A percentile compares a stretch with the other conserved stretches of the same genome.
Conservation (phyloP, 2,888 invertebrate genomes). For the Petrophora chlorosata region DNA sequence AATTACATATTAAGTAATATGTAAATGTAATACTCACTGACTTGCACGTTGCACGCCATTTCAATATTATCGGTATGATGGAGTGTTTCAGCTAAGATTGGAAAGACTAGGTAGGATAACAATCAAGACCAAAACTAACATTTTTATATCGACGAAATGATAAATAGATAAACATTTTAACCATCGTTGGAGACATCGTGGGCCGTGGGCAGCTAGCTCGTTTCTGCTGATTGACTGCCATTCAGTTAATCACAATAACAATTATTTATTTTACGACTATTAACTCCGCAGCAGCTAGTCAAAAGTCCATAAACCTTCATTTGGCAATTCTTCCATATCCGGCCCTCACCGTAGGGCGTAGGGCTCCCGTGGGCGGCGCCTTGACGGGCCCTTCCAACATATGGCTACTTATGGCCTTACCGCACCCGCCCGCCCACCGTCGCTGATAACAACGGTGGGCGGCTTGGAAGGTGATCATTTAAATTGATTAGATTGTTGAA, state of each 20-base stretch:
- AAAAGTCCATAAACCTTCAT: slow-evolving; percentile 21
- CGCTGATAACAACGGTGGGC: slow-evolving; percentile 35
- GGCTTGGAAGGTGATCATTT: slow-evolving; percentile 17
- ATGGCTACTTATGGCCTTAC: slow-evolving; percentile 52
- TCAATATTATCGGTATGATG: too few relatives aligned
- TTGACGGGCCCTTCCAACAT: slow-evolving; percentile 38
- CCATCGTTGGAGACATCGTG: too few relatives aligned
- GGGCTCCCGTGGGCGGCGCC: slow-evolving; percentile 37
- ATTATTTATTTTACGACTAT: background rate
- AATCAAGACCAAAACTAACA: too few relatives aligned
- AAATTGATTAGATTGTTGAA: slow-evolving; percentile 18
- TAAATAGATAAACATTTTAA: too few relatives aligned
- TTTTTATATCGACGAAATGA: too few relatives aligned
- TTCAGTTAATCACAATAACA: slow-evolving; percentile 8
- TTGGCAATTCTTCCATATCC: slow-evolving; percentile 32
- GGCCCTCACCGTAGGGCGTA: slow-evolving; percentile 21
- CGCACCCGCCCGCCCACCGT: slow-evolving; percentile 39
- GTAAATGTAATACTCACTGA: too few relatives aligned
- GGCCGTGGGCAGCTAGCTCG: background rate
- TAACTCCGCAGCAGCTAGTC: slow-evolving; percentile 6
- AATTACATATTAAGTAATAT: too few relatives aligned
- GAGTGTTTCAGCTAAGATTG: too few relatives aligned
- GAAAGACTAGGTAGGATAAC: too few relatives aligned
- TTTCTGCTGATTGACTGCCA: background rate
- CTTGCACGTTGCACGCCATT: too few relatives aligned